Percentiles rank a stretch among this genome's conserved stretches.
Evolutionary conservation across 2,113 vertebrate species (phyloP).

Genomic region (Girardinichthys multiradiatus): DNA sequence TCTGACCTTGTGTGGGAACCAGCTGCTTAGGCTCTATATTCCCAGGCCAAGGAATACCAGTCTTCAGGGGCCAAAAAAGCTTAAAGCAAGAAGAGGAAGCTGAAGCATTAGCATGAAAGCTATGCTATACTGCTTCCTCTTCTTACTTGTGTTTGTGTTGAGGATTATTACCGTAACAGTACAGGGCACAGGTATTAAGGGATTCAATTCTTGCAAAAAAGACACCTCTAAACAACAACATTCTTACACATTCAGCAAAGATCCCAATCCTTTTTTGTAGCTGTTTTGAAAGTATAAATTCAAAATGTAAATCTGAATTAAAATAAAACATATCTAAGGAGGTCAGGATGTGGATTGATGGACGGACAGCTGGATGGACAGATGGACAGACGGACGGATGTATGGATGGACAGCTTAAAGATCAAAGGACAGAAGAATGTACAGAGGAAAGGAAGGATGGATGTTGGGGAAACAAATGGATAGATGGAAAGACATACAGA

Average conservation of each 20-base stretch:
- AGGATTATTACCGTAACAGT: conserved; percentile 60
- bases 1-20: conserved; percentile 63
- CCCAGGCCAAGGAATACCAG: conserved; percentile 59
- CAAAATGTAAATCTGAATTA: too few species aligned
- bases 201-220: conserved; percentile 47
- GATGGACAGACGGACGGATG: too few species aligned
- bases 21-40: conserved; percentile 56
- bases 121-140: conserved; percentile 54
- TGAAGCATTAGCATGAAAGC: conserved; percentile 59
- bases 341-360: too few species aligned
- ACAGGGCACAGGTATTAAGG: conserved; percentile 52
- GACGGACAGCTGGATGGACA: too few species aligned
- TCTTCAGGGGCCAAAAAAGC: conserved; percentile 67
- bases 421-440: too few species aligned
- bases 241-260: neutral
- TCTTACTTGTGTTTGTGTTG: conserved; percentile 59
- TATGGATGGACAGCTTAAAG: too few species aligned
- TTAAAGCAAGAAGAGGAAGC: conserved; percentile 73
- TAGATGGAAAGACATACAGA: too few species aligned
- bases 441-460: too few species aligned
- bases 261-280: neutral
- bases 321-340: too few species aligned
- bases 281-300: too few species aligned
- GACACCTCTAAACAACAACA: neutral
- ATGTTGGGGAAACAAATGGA: too few species aligned